Conservation (phyloP, 2,113 vertebrate genomes). For the Todiramphus chloris region DNA sequence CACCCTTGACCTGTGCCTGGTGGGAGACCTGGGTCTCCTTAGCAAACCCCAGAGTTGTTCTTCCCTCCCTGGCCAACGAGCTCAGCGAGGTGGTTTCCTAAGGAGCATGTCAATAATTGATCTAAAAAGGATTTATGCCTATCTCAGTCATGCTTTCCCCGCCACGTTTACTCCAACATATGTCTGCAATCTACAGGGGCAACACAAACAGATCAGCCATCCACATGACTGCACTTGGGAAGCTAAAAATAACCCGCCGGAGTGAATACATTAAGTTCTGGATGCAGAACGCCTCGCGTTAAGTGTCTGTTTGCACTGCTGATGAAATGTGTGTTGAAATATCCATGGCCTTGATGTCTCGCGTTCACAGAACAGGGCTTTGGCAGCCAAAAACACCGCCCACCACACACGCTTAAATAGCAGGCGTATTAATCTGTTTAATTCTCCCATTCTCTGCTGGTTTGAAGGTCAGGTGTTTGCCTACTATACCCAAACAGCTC, state of each 20-base stretch:
- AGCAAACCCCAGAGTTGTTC: background rate
- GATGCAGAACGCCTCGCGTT: slow-evolving; percentile 20
- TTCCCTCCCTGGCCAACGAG: fast-evolving
- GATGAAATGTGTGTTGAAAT: slow-evolving; percentile 41
- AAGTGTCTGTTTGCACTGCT: slow-evolving; percentile 48
- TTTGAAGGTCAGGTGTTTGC: background rate
- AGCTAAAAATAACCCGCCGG: slow-evolving; percentile 40
- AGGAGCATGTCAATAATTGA: background rate
- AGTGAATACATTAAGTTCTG: background rate
- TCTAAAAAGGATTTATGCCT: background rate
- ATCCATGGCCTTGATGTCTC: slow-evolving; percentile 25
- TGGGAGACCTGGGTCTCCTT: fast-evolving
- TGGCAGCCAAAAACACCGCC: slow-evolving; percentile 49
- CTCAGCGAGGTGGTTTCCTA: background rate
- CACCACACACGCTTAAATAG: background rate
- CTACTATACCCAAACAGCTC: background rate
- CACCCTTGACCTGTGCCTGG: fast-evolving
- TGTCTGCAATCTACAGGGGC: slow-evolving; percentile 38
- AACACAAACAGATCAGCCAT: slow-evolving; percentile 16
- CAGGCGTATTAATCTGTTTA: background rate
- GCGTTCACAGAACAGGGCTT: background rate
- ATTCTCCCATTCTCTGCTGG: background rate
- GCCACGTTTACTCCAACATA: slow-evolving; percentile 45
- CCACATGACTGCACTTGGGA: slow-evolving; percentile 30
- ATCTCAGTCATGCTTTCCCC: background rate